Evolutionary conservation across 2,113 vertebrate species (phyloP), one percentile per base, ranked within the genome.

Genomic region (Oreocharis arfaki): DNA sequence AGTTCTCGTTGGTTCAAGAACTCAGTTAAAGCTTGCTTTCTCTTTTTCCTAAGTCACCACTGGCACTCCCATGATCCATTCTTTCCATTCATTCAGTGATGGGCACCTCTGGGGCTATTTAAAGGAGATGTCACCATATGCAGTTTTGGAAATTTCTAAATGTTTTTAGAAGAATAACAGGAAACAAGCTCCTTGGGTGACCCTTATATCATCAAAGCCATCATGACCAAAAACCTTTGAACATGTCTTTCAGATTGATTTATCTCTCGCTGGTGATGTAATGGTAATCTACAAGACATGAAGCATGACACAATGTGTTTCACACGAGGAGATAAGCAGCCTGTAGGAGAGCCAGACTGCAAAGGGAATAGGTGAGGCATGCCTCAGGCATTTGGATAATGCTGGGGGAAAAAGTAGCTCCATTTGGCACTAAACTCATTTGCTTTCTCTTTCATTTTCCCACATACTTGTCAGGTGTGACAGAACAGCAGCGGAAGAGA

Each of bases 141-240:
- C 9, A 55, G 44, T 46, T 90, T 87, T 94, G 82, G 75, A 92
- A 97, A 96, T 73, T 47, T n/a, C n/a, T n/a, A n/a, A n/a, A n/a
- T n/a, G n/a, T n/a, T n/a, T n/a, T 56, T 65, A 76, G 96, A 92
- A 97, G 95, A 98, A 96, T 85, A 97, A 96, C 93, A 97, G 96
- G 94, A 98, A 98, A 90, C 71, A 94, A 87, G 68, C 26, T 97
- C 68, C 89, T 95, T 92, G 75, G 55, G 84, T 96, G 92, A 97
- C 75, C 37, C 24, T 65, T 73, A 10, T 47, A 56, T 69, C 82
- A 95, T 69, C 81, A 96, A 91, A 96, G 21, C 56, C 64, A 91
- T 87, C 83, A 93, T 86, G 96, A 95, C 84, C 19, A 86, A 95
- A 90, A 97, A 91, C 76, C 20, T 74, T 84, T 91, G 9, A 80